Percentiles rank a stretch among this genome's conserved stretches.
Evolutionary conservation across 2,113 vertebrate species (phyloP).

Genomic region (Zosterops pallidus): DNA sequence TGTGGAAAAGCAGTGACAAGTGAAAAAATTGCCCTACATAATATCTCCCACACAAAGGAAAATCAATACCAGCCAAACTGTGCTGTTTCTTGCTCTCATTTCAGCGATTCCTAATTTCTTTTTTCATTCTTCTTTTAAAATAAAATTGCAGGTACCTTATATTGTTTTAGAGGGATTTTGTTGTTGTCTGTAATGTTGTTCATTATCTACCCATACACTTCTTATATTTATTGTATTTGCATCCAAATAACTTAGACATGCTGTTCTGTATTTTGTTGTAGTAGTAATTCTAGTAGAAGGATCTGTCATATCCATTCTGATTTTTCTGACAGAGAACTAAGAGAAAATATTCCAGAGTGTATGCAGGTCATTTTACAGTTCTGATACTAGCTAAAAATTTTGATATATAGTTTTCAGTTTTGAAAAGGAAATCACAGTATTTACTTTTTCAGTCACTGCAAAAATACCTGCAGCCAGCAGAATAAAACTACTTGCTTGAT

Average conservation of each 20-base stretch:
- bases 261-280: not conserved
- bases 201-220: not conserved
- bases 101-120: not conserved
- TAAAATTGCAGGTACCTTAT: not conserved
- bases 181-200: not conserved
- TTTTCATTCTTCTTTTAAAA: not conserved
- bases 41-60: not conserved
- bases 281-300: not conserved
- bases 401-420: not conserved
- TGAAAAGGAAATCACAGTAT: not conserved
- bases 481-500: not conserved
- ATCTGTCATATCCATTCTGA: not conserved
- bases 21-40: slow-evolving; percentile 53
- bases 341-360: not conserved
- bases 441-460: not conserved
- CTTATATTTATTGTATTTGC: not conserved
- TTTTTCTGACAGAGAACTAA: not conserved
- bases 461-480: not conserved
- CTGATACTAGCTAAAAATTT: not conserved
- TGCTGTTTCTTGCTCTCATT: not conserved
- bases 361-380: not conserved
- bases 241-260: not conserved
- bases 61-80: not conserved
- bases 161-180: not conserved
- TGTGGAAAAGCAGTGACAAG: not conserved